Percentiles rank a stretch among this genome's conserved stretches.
Evolutionary conservation across 2,113 vertebrate genomes (phyloP).

Genomic region (Dissostichus mawsoni): DNA sequence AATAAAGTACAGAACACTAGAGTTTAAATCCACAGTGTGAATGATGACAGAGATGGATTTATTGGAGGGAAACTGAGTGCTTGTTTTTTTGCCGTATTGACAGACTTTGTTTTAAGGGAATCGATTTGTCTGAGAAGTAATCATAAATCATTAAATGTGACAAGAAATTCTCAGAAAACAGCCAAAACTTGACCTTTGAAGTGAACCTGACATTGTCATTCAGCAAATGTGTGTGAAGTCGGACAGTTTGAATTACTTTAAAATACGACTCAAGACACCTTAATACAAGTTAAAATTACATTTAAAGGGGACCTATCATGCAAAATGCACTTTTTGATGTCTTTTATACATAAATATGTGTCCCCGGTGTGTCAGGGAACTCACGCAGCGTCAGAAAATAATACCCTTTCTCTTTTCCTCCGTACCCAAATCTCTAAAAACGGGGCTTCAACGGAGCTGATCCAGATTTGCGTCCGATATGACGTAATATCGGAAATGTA

Average conservation of each 20-base stretch:
- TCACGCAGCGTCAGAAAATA: no score
- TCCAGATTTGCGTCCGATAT: no score
- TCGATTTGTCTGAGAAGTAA: constrained; percentile 59
- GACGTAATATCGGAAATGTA: no score
- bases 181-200: constrained; percentile 30
- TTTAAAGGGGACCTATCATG: no score
- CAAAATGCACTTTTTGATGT: no score
- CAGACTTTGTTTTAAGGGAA: constrained; percentile 38
- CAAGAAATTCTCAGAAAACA: constrained; percentile 47
- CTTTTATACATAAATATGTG: no score
- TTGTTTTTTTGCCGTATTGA: constrained; percentile 42
- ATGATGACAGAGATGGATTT: constrained; percentile 24
- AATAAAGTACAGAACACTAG: constrained; percentile 21
- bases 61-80: constrained; percentile 25
- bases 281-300: background rate
- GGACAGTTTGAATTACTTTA: background rate
- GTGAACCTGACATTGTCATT: constrained; percentile 11
- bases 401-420: no score
- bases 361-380: no score
- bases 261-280: background rate
- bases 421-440: no score
- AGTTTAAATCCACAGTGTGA: constrained; percentile 26
- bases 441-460: no score
- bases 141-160: constrained; percentile 60
- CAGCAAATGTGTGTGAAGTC: background rate